phyloP scores from a whole-genome alignment of 2,888 invertebrate genomes.

The Erebia palarica region DNA sequence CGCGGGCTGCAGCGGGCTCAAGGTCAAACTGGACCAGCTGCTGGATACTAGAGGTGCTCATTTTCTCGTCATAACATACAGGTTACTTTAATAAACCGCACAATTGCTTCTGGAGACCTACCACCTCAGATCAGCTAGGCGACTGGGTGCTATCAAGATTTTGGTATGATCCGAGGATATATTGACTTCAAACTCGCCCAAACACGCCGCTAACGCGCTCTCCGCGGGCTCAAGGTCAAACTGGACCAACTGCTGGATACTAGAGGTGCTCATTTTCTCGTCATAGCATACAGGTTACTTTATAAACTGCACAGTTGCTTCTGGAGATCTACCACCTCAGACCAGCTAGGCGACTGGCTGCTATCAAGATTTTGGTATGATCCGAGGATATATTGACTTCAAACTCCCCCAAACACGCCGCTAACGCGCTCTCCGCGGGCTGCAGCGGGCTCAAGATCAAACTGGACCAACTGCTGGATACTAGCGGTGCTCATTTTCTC shows the following conservation, averaged over 20 bases:
- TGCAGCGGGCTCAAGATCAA: constrained; percentile 74
- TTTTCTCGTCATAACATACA: background rate
- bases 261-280: constrained; percentile 53
- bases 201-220: constrained; percentile 47
- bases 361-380: too few relatives aligned
- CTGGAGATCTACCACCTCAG: too few relatives aligned
- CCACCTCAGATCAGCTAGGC: too few relatives aligned
- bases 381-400: too few relatives aligned
- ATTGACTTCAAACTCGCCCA: constrained; percentile 41
- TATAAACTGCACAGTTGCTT: too few relatives aligned
- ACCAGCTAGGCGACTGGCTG: too few relatives aligned
- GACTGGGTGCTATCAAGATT: too few relatives aligned
- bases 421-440: constrained; percentile 57
- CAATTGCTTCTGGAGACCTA: too few relatives aligned
- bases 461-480: constrained; percentile 71
- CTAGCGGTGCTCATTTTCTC: constrained; percentile 54
- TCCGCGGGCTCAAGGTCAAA: constrained; percentile 70
- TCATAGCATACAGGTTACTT: background rate
- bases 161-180: too few relatives aligned
- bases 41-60: constrained; percentile 65
- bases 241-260: constrained; percentile 72
- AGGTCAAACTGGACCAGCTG: constrained; percentile 75
- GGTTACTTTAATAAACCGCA: too few relatives aligned
- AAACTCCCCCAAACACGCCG: constrained; percentile 39
- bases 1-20: constrained; percentile 69